Conservation (phyloP, 2,888 invertebrate species). For the Leistus spinibarbis region DNA sequence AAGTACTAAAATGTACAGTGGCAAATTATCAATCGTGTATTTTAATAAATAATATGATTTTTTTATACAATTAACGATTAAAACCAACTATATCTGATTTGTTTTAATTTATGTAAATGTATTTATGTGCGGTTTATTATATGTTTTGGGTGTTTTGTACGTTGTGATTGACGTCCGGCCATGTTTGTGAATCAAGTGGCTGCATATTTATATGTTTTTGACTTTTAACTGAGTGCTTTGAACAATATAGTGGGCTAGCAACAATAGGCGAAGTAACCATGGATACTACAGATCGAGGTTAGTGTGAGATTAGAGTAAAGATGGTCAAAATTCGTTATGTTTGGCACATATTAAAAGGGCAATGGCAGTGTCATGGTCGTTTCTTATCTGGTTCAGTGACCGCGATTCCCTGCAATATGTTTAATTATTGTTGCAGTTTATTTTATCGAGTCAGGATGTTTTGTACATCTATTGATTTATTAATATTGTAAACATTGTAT, state of each 20-base stretch:
- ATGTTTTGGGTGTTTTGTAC: conserved; percentile 2
- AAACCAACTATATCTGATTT: not conserved
- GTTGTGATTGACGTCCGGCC: conserved; percentile 47
- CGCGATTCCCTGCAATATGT: conserved; percentile 55
- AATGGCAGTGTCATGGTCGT: conserved; percentile 68
- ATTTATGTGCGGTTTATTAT: not conserved
- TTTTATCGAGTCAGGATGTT: not conserved
- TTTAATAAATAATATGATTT: conserved; percentile 17
- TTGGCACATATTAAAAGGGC: conserved; percentile 59
- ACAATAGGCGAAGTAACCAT: conserved; percentile 44
- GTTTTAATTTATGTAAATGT: not conserved
- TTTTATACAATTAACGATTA: not conserved
- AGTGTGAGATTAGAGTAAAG: conserved; percentile 47
- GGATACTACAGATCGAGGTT: conserved; percentile 54
- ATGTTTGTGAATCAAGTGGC: conserved; percentile 57
- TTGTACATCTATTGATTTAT: not conserved
- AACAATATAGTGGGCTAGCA: conserved; percentile 44
- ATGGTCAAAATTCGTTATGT: conserved; percentile 43
- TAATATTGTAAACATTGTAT: not conserved
- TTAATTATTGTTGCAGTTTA: conserved; percentile 21
- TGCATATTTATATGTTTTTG: conserved; percentile 50
- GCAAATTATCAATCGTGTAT: conserved; percentile 11
- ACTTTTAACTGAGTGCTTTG: conserved; percentile 48
- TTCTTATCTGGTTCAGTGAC: conserved; percentile 65
- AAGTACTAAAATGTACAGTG: conserved; percentile 23